Percentiles rank a stretch among this genome's conserved stretches.
phyloP scores from a whole-genome alignment of 2,888 invertebrate species.

The Acronicta aceris region DNA sequence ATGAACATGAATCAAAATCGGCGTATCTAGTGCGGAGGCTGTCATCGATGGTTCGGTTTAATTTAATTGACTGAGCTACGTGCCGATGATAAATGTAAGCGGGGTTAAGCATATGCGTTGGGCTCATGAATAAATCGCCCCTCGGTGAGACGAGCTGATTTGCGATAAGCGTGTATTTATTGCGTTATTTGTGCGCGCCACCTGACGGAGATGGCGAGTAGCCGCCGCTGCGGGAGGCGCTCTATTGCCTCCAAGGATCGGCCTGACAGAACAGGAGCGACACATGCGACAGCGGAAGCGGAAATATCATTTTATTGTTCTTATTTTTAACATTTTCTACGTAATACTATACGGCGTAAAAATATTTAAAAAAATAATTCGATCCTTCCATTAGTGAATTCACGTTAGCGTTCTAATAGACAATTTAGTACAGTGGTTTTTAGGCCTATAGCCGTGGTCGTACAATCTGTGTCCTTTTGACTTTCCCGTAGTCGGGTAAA shows the following conservation, averaged over 20 bases:
- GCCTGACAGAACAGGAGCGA: conserved; percentile 12
- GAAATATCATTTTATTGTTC: background rate
- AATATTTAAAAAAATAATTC: too few relatives aligned
- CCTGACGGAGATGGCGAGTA: conserved; percentile 58
- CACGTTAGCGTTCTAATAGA: too few relatives aligned
- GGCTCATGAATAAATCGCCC: conserved; percentile 86
- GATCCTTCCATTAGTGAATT: too few relatives aligned
- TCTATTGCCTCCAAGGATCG: conserved; percentile 70
- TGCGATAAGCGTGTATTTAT: conserved; percentile 88
- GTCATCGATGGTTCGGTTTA: conserved; percentile 85
- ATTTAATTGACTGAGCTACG: conserved; percentile 86
- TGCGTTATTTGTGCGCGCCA: conserved; percentile 84
- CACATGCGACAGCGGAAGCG: conserved; percentile 11
- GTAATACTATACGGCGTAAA: too few relatives aligned
- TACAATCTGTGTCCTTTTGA: too few relatives aligned
- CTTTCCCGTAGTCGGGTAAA: too few relatives aligned
- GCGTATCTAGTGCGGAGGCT: conserved; percentile 78
- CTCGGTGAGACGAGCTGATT: conserved; percentile 85
- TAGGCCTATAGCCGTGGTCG: too few relatives aligned
- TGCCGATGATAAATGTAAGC: conserved; percentile 86
- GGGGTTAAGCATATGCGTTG: conserved; percentile 83
- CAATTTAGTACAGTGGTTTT: too few relatives aligned
- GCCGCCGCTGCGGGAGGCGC: conserved; percentile 79
- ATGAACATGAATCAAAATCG: conserved; percentile 72
- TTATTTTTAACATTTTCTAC: too few relatives aligned